These are phyloP conservation scores for Cricetomys ansorgei DNA, from an alignment of 2,113 vertebrate genomes.

Conservation along the genomic window DNA sequence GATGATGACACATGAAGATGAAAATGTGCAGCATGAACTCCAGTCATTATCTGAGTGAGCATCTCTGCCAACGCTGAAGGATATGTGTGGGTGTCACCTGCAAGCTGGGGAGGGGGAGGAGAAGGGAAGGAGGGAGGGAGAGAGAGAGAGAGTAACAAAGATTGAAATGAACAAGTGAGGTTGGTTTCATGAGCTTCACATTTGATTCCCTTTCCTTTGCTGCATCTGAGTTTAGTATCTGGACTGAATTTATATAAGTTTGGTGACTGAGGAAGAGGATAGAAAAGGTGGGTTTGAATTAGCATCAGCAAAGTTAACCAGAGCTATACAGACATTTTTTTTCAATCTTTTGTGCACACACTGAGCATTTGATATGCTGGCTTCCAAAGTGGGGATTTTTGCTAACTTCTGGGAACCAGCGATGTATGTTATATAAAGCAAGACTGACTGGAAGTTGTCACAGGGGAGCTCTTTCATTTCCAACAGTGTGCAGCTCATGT, in stretches of 20 bases:
- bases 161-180: constrained; percentile 75
- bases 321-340: not conserved
- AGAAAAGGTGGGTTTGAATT: constrained; percentile 43
- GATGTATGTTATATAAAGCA: not conserved
- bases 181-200: constrained; percentile 78
- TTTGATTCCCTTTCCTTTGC: constrained; percentile 75
- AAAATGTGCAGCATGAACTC: constrained; percentile 84
- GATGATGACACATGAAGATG: constrained; percentile 87
- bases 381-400: not conserved
- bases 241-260: constrained; percentile 52
- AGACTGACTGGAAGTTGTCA: not conserved
- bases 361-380: constrained; percentile 19
- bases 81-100: constrained; percentile 89
- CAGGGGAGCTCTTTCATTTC: not conserved
- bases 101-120: constrained; percentile 2
- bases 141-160: constrained; percentile 59
- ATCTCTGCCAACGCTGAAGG: constrained; percentile 84
- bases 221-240: constrained; percentile 75
- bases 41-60: constrained; percentile 85
- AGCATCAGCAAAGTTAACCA: not conserved
- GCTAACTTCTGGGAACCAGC: not conserved
- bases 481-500: not conserved
- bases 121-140: constrained; percentile 10
- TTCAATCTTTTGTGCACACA: constrained; percentile 40
- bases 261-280: constrained; percentile 45